Evolutionary conservation across 2,113 vertebrate species (phyloP), one percentile per base, ranked within the genome.

Genomic region (Nothocercus julius): DNA sequence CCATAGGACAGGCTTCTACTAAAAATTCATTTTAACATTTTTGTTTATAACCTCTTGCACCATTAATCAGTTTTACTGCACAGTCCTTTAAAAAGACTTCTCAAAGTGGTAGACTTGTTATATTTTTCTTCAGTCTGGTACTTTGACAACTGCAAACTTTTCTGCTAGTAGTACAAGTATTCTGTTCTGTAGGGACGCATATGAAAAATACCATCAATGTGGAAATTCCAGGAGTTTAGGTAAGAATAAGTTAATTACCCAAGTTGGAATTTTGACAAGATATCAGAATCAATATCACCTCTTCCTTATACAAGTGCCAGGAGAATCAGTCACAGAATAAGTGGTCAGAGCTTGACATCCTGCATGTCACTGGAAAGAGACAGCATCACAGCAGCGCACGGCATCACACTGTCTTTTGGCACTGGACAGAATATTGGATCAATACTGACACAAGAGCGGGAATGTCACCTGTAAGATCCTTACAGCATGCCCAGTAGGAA

Each of bases 401-500:
- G 61, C 38, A 86, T 88, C 61, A 44, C 18, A 32, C 18, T 78
- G 53, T 78, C 76, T 87, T 85, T 59, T 61, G 42, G 56, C 32
- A 64, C 61, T 45, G 51, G 68, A 34, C 42, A 17, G 7, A 24
- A 38, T 25, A 30, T 5, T 72, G 73, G 40, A 40, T 90, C 74
- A 18, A 83, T 88, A 88, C 5, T 40, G 28, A 81, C 47, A 61
- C 5, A 27, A 51, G 34, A 81, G 73, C 38, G 47, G 53, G 38
- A 86, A 73, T 84, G 62, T 66, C 80, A 88, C 80, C 76, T 95
- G 42, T 66, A 89, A 58, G 36, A 78, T 78, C 53, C 79, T 72
- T 77, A 42, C 30, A 73, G 44, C 4, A 30, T 87, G 34, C 18
- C 28, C 54, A 19, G 3, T 27, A 30, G 11, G 36, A 21, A 9